Evolutionary conservation across 1,140 invertebrate species (phyloP), one percentile per base, ranked within the genome.

Genomic region (Pteromalus puparum): DNA sequence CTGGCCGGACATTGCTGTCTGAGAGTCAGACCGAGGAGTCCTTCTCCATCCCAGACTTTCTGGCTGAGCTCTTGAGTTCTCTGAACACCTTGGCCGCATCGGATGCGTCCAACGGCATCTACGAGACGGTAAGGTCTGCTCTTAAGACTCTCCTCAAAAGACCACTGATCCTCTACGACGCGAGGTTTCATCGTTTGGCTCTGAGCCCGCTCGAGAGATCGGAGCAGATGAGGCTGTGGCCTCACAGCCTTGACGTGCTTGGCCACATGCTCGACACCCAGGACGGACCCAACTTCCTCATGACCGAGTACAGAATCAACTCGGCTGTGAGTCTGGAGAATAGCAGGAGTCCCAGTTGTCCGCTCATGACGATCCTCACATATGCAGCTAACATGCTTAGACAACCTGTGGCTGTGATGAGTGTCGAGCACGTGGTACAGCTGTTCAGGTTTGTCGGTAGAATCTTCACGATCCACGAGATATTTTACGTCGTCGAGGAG

Each of bases 341-440:
- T 15, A 13, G 34, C 34, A 38, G 13, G 18, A 74, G 38, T 10
- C 30, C 15, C 1, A 74, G 87, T 53, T 91, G 88, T 84, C 91
- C 92, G n/a, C 28, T 83, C 13, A 82, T 89, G 38, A 86, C 87
- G 12, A 77, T 92, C 76, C 74, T 92, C 42, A 46, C 81, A 10
- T 90, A 92, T 53, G 87, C 89, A 9, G 89, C 91, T 1, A 88
- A 89, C 85, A 86, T 92, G 21, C 68, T 93, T 15, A 89, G 89
- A 70, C 92, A 93, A 85, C 92, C 92, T 1, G 88, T 93, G 34
- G 90, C 90, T 12, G 90, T 93, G 26, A 91, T 93, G 88, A 90
- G 90, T 70, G 81, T 90, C 21, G 89, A 92, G 83, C 90, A 90
- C 75, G 81, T 92, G 4, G 81, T 87, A 3, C 81, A 88, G 30